Evolutionary conservation across 2,113 vertebrate species (phyloP).

Genomic region (Hyla sarda): DNA sequence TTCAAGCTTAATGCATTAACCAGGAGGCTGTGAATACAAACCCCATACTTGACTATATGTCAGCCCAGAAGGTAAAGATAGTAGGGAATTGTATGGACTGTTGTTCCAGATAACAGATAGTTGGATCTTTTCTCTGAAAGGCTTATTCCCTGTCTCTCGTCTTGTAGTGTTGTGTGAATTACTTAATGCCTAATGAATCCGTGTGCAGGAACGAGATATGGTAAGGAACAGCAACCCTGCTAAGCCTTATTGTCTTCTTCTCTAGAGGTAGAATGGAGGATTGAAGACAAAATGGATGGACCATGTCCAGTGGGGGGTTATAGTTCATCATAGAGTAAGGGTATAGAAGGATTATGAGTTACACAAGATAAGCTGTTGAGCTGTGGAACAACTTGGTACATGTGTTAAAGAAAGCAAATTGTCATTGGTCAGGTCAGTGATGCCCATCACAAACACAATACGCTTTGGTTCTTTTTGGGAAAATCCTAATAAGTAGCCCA

Average conservation of each 20-base stretch:
- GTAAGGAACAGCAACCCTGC: neutral
- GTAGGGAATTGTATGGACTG: conserved; percentile 30
- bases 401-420: neutral
- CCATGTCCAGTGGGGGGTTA: neutral
- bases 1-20: neutral
- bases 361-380: neutral
- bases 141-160: conserved; percentile 29
- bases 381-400: too few relatives aligned
- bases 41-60: neutral
- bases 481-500: too few relatives aligned
- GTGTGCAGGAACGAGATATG: conserved; percentile 42
- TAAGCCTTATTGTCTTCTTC: neutral
- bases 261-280: neutral
- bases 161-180: conserved; percentile 17
- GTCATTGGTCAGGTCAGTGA: too few relatives aligned
- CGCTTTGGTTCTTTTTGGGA: too few relatives aligned
- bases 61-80: conserved; percentile 30
- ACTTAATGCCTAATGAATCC: conserved; percentile 42
- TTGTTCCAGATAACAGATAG: conserved; percentile 44
- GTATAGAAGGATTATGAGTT: neutral
- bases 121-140: conserved; percentile 21
- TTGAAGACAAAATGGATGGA: neutral
- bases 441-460: too few relatives aligned
- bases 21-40: neutral
- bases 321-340: neutral